Evolutionary conservation across 37 sponge, comb jelly and placozoan species (phyloP).

Genomic region (Cladorhizidae sp.): DNA sequence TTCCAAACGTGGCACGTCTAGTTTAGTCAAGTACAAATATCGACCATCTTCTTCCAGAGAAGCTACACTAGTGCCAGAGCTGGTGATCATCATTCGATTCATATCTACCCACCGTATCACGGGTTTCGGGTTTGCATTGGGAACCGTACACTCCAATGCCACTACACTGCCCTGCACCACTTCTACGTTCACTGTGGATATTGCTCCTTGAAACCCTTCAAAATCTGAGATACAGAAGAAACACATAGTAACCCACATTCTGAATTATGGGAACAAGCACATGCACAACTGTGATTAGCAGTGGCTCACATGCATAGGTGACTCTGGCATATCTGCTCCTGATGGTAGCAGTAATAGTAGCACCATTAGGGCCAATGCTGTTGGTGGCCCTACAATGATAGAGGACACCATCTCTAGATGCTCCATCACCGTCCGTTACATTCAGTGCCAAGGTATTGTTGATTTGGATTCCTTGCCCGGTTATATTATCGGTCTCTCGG

Average conservation of each 20-base stretch:
- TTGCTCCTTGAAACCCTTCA: slow-evolving; percentile 10
- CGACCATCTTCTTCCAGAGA: slow-evolving; percentile 28
- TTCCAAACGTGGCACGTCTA: neutral
- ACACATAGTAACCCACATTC: neutral
- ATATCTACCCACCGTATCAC: slow-evolving; percentile 13
- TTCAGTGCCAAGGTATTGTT: neutral
- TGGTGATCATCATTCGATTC: neutral
- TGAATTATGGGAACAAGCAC: neutral
- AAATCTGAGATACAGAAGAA: slow-evolving; percentile 20
- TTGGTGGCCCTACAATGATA: slow-evolving; percentile 60
- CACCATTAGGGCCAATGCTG: slow-evolving; percentile 15
- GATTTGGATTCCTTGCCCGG: neutral
- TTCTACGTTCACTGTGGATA: neutral
- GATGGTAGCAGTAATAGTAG: slow-evolving; percentile 22
- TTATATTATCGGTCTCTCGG: neutral
- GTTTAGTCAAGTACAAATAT: slow-evolving; percentile 15
- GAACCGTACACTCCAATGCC: slow-evolving; percentile 32
- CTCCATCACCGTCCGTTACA: slow-evolving; percentile 29
- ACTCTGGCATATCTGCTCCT: slow-evolving; percentile 43
- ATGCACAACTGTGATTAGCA: neutral
- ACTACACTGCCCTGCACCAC: neutral
- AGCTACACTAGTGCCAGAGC: too few relatives aligned
- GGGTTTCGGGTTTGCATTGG: slow-evolving; percentile 19
- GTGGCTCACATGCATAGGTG: slow-evolving; percentile 44
- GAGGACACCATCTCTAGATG: slow-evolving; percentile 27